Percentiles rank a stretch among this genome's conserved stretches.
Conservation (phyloP, 2,797 vertebrate species). For the Coccyzus lansbergi region DNA sequence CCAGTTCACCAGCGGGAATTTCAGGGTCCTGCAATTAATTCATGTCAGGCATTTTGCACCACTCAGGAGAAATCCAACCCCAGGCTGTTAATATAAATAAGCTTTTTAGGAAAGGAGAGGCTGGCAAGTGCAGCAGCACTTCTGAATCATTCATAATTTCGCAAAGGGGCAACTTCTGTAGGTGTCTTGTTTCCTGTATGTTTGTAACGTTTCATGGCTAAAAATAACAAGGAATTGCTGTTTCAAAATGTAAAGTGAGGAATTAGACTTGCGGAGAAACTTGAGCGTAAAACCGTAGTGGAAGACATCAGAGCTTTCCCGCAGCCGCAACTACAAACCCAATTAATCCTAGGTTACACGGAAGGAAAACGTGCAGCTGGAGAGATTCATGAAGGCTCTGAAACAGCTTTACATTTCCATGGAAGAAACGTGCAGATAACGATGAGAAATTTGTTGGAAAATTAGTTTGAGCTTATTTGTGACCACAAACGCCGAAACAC, state of each 20-base stretch:
- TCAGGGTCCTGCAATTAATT: neutral
- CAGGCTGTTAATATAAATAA: neutral
- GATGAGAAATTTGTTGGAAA: neutral
- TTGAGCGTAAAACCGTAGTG: neutral
- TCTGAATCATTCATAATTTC: slow-evolving; percentile 59
- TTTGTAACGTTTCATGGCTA: slow-evolving; percentile 43
- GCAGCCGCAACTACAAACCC: neutral
- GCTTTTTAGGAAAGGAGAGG: neutral
- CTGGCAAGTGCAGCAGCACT: neutral
- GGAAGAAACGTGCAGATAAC: neutral
- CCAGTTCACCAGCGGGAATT: neutral
- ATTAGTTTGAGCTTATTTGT: neutral
- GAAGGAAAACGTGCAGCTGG: neutral
- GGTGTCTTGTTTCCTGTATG: slow-evolving; percentile 48
- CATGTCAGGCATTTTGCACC: neutral
- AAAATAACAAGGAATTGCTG: slow-evolving; percentile 52
- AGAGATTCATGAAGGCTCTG: neutral
- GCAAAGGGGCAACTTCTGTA: slow-evolving; percentile 52
- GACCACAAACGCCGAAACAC: accelerated
- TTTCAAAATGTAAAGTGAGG: slow-evolving; percentile 11
- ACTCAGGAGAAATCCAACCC: neutral
- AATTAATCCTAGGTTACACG: slow-evolving; percentile 30
- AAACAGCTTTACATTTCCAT: neutral
- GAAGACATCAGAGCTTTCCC: slow-evolving; percentile 43
- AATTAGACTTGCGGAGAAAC: neutral